phyloP scores from a whole-genome alignment of 1,140 invertebrate genomes.

The Dendrolimus punctatus region DNA sequence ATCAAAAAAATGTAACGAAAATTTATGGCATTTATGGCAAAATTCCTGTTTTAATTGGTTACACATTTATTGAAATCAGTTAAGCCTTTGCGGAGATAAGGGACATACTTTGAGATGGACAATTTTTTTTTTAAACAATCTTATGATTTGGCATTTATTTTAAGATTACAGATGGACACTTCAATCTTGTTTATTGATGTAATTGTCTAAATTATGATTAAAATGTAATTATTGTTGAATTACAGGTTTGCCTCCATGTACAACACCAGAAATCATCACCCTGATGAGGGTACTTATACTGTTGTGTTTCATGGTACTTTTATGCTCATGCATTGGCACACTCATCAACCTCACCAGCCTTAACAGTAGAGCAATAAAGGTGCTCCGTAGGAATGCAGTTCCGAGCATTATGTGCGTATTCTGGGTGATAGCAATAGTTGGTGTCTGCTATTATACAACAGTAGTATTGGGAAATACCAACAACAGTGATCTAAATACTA shows the following conservation, averaged over 20 bases:
- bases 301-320: conserved; percentile 69
- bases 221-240: conserved; percentile 22
- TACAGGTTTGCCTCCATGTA: conserved; percentile 66
- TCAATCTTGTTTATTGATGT: too few species aligned
- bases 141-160: too few species aligned
- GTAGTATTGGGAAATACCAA: conserved; percentile 63
- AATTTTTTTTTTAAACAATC: too few species aligned
- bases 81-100: too few species aligned
- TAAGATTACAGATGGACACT: too few species aligned
- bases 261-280: conserved; percentile 65
- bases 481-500: conserved; percentile 48
- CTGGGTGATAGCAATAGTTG: conserved; percentile 71
- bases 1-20: too few species aligned
- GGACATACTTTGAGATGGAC: too few species aligned
- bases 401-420: conserved; percentile 72
- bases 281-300: conserved; percentile 71
- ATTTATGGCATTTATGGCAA: too few species aligned
- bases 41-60: too few species aligned
- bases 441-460: conserved; percentile 71
- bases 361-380: conserved; percentile 64
- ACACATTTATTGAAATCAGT: too few species aligned
- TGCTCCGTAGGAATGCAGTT: conserved; percentile 68
- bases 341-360: conserved; percentile 69
- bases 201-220: background rate
- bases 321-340: conserved; percentile 69